A percentile compares a stretch with the other conserved stretches of the same genome.
phyloP scores from a whole-genome alignment of 1,140 invertebrate genomes.

The Goniozus legneri region DNA sequence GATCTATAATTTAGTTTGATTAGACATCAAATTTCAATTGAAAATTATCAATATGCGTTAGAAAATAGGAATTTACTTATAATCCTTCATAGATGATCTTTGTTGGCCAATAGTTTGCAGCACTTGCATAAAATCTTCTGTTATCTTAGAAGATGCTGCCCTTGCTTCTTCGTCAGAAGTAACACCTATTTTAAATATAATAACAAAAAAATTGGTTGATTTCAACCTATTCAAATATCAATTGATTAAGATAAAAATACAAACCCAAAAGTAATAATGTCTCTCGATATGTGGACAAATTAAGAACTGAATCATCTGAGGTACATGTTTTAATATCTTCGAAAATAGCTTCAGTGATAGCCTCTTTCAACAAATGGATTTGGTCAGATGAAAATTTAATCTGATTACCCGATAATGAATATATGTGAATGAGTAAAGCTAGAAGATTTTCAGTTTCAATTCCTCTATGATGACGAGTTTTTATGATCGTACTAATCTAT shows the following conservation, averaged over 20 bases:
- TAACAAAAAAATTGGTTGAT: no score
- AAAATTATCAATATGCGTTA: background rate
- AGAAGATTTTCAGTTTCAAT: constrained; percentile 61
- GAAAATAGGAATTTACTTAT: constrained; percentile 30
- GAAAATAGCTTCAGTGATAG: constrained; percentile 58
- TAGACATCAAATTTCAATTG: constrained; percentile 2
- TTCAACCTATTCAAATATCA: background rate
- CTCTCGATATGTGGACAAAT: constrained; percentile 41
- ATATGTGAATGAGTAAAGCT: constrained; percentile 60
- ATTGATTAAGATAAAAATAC: constrained; percentile 3
- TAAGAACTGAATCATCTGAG: constrained; percentile 22
- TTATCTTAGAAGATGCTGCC: constrained; percentile 32
- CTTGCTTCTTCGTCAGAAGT: constrained; percentile 26
- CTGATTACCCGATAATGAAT: constrained; percentile 60
- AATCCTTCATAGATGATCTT: constrained; percentile 36
- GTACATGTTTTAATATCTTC: constrained; percentile 56
- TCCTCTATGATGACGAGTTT: constrained; percentile 55
- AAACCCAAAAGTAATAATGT: constrained; percentile 42
- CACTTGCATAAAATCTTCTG: constrained; percentile 34
- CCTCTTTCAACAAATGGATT: constrained; percentile 55
- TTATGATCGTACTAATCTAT: constrained; percentile 60
- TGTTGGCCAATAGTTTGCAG: constrained; percentile 36
- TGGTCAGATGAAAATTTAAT: constrained; percentile 56
- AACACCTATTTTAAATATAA: constrained; percentile 23
- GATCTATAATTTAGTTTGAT: constrained; percentile 28